These are phyloP conservation scores for Steinernema khuongi DNA, from an alignment of 1,140 invertebrate species.

Conservation along the genomic window DNA sequence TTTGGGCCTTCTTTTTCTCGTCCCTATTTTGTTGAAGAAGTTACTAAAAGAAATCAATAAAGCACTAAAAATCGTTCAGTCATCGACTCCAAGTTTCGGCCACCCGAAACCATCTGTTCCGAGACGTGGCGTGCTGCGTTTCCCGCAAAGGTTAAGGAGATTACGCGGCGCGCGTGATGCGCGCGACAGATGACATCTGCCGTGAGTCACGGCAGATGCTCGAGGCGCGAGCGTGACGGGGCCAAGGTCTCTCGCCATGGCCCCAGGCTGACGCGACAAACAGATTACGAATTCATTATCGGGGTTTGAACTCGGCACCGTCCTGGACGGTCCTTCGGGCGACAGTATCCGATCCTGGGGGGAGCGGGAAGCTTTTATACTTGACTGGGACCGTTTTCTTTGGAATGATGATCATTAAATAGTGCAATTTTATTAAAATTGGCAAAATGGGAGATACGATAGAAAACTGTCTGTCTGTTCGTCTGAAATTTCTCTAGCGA, in stretches of 20 bases:
- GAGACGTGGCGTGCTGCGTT: no score
- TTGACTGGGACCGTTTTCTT: background rate
- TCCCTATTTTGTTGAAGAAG: no score
- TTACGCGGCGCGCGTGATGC: background rate
- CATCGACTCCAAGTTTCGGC: background rate
- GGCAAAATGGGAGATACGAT: no score
- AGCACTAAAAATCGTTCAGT: background rate
- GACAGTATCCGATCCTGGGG: no score
- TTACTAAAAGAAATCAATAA: no score
- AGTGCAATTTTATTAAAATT: no score
- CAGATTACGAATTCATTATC: background rate
- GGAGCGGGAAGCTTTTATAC: no score
- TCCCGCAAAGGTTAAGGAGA: conserved; percentile 5
- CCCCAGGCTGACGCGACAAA: background rate
- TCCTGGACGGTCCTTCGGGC: background rate
- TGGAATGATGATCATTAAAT: background rate
- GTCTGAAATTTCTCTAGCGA: no score
- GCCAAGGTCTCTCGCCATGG: background rate
- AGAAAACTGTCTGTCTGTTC: no score
- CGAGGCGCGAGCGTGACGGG: background rate
- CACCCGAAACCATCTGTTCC: background rate
- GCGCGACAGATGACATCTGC: conserved; percentile 13
- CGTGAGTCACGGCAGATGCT: conserved; percentile 12
- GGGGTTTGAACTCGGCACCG: background rate
- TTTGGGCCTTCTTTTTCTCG: no score